Conservation (phyloP, 1,140 invertebrate genomes). For the Panulirus ornatus region DNA sequence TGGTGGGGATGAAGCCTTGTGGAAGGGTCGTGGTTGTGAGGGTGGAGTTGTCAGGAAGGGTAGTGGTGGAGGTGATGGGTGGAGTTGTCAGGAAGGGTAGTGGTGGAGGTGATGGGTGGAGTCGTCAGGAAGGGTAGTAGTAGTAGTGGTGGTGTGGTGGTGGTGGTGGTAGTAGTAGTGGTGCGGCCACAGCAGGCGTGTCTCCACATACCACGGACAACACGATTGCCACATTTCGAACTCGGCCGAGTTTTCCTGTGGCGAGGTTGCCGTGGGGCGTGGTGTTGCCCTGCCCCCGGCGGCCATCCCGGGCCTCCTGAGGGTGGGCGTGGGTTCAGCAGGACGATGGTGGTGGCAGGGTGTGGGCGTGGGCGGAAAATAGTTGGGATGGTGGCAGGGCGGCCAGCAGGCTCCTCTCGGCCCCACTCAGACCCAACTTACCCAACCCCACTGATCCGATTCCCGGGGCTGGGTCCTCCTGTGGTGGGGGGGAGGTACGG, state of each 20-base stretch:
- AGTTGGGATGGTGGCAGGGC: background rate
- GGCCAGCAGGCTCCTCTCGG: background rate
- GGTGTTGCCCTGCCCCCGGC: background rate
- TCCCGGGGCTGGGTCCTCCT: background rate
- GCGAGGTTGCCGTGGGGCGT: background rate
- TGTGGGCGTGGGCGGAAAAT: background rate
- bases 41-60: no score
- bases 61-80: background rate
- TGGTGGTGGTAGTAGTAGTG: background rate
- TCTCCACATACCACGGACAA: conserved; percentile 21
- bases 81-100: background rate
- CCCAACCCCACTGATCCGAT: background rate
- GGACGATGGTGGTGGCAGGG: background rate
- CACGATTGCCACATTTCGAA: background rate
- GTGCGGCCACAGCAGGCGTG: background rate
- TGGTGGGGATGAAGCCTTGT: no score
- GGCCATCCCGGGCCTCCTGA: background rate
- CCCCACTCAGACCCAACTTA: background rate
- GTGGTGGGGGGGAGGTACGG: no score
- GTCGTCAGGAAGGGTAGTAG: background rate
- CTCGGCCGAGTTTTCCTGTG: background rate
- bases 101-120: background rate
- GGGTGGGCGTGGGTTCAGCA: background rate
- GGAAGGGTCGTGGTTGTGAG: background rate
- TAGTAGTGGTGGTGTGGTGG: background rate